Conservation (phyloP, 2,888 invertebrate species). For the Amphipoea lucens region DNA sequence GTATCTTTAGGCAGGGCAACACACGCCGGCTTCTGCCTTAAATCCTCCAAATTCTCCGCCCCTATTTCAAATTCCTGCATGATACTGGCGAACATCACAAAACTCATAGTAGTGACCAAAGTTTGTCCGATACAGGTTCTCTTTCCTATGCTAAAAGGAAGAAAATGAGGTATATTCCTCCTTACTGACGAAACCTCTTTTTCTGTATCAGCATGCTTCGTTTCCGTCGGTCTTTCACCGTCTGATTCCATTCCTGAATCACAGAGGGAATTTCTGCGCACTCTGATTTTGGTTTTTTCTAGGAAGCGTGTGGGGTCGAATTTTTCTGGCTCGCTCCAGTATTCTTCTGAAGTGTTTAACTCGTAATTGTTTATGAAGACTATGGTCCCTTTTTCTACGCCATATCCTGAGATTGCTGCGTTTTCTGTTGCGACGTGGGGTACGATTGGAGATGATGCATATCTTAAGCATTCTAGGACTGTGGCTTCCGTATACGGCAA, state of each 20-base stretch:
- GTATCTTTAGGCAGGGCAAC: slow-evolving; percentile 94
- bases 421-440: slow-evolving; percentile 96
- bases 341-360: slow-evolving; percentile 93
- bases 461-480: slow-evolving; percentile 94
- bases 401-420: slow-evolving; percentile 93
- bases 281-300: slow-evolving; percentile 81
- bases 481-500: slow-evolving; percentile 96
- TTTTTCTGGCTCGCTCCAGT: slow-evolving; percentile 93
- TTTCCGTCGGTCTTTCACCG: slow-evolving; percentile 72
- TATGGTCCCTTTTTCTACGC: slow-evolving; percentile 94
- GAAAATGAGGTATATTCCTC: slow-evolving; percentile 92
- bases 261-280: slow-evolving; percentile 86
- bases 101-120: slow-evolving; percentile 94
- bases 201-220: slow-evolving; percentile 76
- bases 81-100: slow-evolving; percentile 93
- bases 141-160: slow-evolving; percentile 96
- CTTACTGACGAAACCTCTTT: slow-evolving; percentile 84
- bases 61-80: slow-evolving; percentile 93
- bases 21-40: slow-evolving; percentile 92
- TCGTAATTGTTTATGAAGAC: slow-evolving; percentile 96
- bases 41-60: slow-evolving; percentile 86
- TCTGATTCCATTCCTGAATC: slow-evolving; percentile 91
- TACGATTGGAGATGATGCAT: slow-evolving; percentile 96
- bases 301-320: slow-evolving; percentile 95
- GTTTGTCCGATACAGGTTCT: slow-evolving; percentile 96